phyloP scores from a whole-genome alignment of 1,140 invertebrate genomes.

The Plodia interpunctella region DNA sequence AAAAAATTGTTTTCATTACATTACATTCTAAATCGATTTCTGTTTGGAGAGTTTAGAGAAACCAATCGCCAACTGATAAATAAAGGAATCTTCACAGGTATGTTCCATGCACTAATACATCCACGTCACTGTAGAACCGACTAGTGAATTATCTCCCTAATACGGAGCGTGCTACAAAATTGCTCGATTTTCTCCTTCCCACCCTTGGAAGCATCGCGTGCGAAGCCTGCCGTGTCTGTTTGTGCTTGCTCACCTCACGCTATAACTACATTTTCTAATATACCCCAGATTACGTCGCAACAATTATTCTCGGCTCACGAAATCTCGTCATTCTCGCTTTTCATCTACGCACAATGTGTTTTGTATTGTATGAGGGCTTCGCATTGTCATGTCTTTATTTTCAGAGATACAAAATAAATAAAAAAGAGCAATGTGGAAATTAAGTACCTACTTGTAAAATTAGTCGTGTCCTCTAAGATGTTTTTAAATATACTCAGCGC shows the following conservation, averaged over 20 bases:
- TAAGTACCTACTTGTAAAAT: too few species aligned
- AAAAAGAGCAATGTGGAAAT: not conserved
- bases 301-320: slow-evolving; percentile 44
- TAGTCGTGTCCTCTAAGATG: too few species aligned
- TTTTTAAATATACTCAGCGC: too few species aligned
- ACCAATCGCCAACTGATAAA: too few species aligned
- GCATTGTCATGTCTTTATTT: not conserved
- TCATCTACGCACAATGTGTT: slow-evolving; percentile 2
- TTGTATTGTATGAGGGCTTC: not conserved
- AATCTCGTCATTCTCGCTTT: slow-evolving; percentile 26
- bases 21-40: too few species aligned
- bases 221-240: slow-evolving; percentile 29
- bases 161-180: slow-evolving; percentile 51
- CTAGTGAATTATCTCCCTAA: not conserved
- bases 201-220: slow-evolving; percentile 57
- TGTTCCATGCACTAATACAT: not conserved
- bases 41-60: too few species aligned
- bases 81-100: too few species aligned
- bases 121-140: not conserved
- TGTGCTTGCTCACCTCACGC: slow-evolving; percentile 61
- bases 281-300: slow-evolving; percentile 48
- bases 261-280: slow-evolving; percentile 66
- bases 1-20: too few species aligned
- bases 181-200: slow-evolving; percentile 42
- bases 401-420: not conserved